Percentiles rank a stretch among this genome's conserved stretches.
These are phyloP conservation scores for Cassiopea xamachana DNA, from an alignment of 30 jellyfish, hydroid and myxozoan species.

Conservation along the genomic window DNA sequence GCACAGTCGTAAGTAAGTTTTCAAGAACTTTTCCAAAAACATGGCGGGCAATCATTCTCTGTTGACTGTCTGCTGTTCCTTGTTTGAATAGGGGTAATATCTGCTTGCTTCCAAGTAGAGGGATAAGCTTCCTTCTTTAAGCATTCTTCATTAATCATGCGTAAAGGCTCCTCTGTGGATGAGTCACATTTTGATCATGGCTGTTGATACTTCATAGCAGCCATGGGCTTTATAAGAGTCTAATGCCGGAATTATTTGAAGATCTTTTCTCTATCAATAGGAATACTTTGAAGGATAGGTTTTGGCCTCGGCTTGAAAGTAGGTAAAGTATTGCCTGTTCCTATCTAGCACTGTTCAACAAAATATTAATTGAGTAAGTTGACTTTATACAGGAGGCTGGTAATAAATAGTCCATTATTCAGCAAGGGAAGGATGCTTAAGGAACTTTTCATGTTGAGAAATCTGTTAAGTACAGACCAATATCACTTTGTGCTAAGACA, in stretches of 20 bases:
- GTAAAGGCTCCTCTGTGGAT: conserved; percentile 1
- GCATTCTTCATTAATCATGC: conserved; percentile 5
- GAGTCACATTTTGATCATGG: background rate
- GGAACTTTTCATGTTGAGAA: conserved; percentile 8
- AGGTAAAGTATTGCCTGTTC: conserved; percentile 8
- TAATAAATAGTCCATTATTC: conserved; percentile 14
- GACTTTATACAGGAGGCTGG: conserved; percentile 12
- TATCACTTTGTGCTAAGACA: conserved; percentile 10
- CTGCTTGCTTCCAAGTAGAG: conserved; percentile 12
- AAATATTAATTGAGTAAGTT: conserved; percentile 4
- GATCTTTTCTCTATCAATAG: background rate
- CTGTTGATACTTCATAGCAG: background rate
- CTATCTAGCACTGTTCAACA: conserved; percentile 17
- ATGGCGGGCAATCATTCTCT: conserved; percentile 7
- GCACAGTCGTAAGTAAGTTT: background rate
- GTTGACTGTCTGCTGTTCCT: background rate
- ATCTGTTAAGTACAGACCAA: conserved; percentile 34
- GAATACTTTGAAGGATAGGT: no score
- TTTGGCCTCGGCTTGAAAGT: background rate
- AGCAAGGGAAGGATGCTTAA: conserved; percentile 5
- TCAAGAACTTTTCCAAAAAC: conserved; percentile 4
- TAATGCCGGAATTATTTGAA: background rate
- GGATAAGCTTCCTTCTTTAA: background rate
- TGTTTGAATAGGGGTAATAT: conserved; percentile 8
- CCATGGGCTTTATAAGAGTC: conserved; percentile 18